Percentiles rank a stretch among this genome's conserved stretches.
These are phyloP conservation scores for Anser brachyrhynchus DNA, from an alignment of 2,113 vertebrate species.

Conservation along the genomic window DNA sequence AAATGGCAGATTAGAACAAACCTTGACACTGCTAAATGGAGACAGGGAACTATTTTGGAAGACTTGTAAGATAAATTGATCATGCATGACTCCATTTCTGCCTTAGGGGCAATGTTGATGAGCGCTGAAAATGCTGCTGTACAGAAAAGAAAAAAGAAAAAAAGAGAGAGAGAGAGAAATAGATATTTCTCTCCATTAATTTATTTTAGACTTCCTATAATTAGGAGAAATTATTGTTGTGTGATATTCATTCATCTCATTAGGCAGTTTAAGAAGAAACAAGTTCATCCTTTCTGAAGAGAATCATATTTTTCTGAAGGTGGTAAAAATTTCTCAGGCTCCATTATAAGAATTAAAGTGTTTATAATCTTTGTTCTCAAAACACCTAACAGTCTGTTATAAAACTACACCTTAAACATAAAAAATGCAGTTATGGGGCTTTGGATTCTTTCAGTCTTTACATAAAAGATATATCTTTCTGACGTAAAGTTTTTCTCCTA, in stretches of 20 bases:
- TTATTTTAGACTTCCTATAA: conserved; percentile 42
- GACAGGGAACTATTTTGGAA: conserved; percentile 40
- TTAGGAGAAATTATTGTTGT: conserved; percentile 52
- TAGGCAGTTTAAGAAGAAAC: conserved; percentile 28
- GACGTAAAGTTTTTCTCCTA: not conserved
- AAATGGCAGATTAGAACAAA: conserved; percentile 63
- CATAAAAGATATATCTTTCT: not conserved
- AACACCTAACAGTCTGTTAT: not conserved
- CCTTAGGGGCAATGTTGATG: conserved; percentile 29
- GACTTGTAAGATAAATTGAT: conserved; percentile 59
- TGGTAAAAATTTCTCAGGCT: not conserved
- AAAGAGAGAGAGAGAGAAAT: not conserved
- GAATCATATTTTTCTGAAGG: not conserved
- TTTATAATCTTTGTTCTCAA: not conserved
- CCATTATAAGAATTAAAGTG: not conserved
- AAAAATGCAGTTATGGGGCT: not conserved
- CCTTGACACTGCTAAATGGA: conserved; percentile 47
- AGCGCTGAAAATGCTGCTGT: conserved; percentile 25
- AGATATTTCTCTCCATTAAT: conserved; percentile 40
- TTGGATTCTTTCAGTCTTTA: not conserved
- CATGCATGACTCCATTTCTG: conserved; percentile 35
- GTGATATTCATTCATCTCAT: conserved; percentile 32
- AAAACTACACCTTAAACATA: not conserved
- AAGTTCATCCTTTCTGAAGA: conserved; percentile 22
- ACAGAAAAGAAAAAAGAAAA: not conserved